These are phyloP conservation scores for Torymus auratus DNA, from an alignment of 2,888 invertebrate species.

Conservation along the genomic window DNA sequence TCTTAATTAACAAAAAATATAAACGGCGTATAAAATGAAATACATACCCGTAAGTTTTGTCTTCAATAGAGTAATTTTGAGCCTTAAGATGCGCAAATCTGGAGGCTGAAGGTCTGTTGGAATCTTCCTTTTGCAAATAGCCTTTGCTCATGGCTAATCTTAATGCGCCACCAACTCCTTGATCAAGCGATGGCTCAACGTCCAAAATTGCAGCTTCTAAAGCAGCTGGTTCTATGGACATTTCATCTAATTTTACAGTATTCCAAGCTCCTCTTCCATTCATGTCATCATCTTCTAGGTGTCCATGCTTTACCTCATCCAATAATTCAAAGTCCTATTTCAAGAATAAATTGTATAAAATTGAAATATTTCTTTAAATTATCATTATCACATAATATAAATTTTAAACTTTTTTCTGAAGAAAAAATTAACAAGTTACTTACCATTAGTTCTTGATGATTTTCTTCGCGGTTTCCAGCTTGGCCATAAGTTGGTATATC, in stretches of 20 bases:
- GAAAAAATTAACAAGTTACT: slow-evolving; percentile 37
- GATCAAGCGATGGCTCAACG: slow-evolving; percentile 93
- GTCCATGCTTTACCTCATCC: slow-evolving; percentile 71
- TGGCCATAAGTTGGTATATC: slow-evolving; percentile 97
- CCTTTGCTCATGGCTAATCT: slow-evolving; percentile 95
- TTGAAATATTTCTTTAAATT: slow-evolving; percentile 27
- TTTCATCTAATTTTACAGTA: slow-evolving; percentile 82
- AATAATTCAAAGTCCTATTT: slow-evolving; percentile 76
- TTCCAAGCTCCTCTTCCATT: slow-evolving; percentile 88
- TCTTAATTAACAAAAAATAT: slow-evolving; percentile 1
- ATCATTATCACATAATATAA: background rate
- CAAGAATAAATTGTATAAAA: slow-evolving; percentile 46
- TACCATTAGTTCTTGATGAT: slow-evolving; percentile 83
- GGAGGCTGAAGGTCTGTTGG: slow-evolving; percentile 84
- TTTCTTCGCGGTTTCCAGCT: slow-evolving; percentile 92
- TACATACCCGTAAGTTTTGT: slow-evolving; percentile 83
- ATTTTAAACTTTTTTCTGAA: background rate
- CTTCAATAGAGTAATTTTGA: slow-evolving; percentile 88
- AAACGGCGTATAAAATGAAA: background rate
- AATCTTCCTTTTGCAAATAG: slow-evolving; percentile 90
- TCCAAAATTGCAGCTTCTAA: slow-evolving; percentile 86
- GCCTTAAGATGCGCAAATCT: slow-evolving; percentile 87
- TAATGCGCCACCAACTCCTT: slow-evolving; percentile 95
- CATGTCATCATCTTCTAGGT: slow-evolving; percentile 74
- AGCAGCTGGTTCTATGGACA: slow-evolving; percentile 77